A percentile compares a stretch with the other conserved stretches of the same genome.
Conservation (phyloP, 2,113 vertebrate species). For the Egretta garzetta region DNA sequence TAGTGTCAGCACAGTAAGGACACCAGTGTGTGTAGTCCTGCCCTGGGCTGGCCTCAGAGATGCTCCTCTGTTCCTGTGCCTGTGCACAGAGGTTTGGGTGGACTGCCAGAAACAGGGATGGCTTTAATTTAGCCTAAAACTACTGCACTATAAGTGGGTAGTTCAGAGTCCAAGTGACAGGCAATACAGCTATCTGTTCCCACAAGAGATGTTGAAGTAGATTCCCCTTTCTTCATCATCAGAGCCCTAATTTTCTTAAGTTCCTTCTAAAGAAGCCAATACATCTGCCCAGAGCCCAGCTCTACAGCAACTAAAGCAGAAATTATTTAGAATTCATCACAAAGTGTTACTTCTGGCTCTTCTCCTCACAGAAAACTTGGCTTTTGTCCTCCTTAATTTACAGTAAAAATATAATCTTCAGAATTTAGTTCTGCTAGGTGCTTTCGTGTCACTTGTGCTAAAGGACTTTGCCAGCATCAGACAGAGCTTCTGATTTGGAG, state of each 20-base stretch:
- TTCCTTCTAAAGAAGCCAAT: neutral
- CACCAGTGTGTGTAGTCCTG: neutral
- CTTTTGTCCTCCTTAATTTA: neutral
- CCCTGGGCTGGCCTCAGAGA: neutral
- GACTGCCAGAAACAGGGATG: neutral
- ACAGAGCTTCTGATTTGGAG: neutral
- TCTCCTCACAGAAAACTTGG: neutral
- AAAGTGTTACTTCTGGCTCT: neutral
- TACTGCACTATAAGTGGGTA: neutral
- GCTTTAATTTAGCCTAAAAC: neutral
- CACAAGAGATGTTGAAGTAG: neutral
- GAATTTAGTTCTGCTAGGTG: neutral
- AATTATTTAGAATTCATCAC: neutral
- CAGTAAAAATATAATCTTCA: neutral
- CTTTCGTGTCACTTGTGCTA: neutral
- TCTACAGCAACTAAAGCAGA: neutral
- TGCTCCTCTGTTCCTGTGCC: neutral
- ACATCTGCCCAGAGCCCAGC: neutral
- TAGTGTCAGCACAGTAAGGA: neutral
- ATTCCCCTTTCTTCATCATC: neutral
- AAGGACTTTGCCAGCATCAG: neutral
- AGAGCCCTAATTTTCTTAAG: neutral
- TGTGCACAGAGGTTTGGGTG: neutral
- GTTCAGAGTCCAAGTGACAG: neutral
- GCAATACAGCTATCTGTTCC: neutral